A percentile compares a stretch with the other conserved stretches of the same genome.
Evolutionary conservation across 2,113 vertebrate genomes (phyloP).

Genomic region (Candoia aspera): DNA sequence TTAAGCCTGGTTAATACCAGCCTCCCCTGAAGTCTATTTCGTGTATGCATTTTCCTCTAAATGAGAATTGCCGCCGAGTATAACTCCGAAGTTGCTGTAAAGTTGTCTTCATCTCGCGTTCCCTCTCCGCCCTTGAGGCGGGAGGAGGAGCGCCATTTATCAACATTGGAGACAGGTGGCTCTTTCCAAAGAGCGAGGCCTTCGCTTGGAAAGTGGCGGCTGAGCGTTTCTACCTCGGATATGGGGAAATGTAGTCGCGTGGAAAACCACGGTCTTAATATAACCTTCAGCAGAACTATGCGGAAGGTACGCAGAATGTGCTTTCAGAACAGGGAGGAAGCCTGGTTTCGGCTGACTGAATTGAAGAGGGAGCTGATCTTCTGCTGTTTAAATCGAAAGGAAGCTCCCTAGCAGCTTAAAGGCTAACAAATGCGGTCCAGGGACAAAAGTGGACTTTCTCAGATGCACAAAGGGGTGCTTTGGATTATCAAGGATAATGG

Average conservation of each 20-base stretch:
- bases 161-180: neutral
- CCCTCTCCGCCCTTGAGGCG: neutral
- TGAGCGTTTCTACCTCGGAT: neutral
- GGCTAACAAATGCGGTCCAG: neutral
- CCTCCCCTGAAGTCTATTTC: neutral
- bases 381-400: neutral
- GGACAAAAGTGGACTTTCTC: neutral
- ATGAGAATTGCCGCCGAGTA: neutral
- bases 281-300: neutral
- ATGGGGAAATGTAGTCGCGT: neutral
- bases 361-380: neutral
- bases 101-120: neutral
- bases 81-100: neutral
- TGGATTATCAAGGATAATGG: neutral
- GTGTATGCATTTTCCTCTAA: neutral
- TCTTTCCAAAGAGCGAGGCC: neutral
- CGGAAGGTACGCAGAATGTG: neutral
- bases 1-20: neutral
- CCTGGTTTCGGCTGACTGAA: neutral
- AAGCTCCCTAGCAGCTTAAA: no score
- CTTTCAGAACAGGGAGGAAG: neutral
- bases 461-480: neutral
- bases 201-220: neutral
- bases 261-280: neutral
- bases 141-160: neutral